A percentile compares a stretch with the other conserved stretches of the same genome.
These are phyloP conservation scores for Aporrectodea caliginosa DNA, from an alignment of 1,140 invertebrate genomes.

Conservation along the genomic window DNA sequence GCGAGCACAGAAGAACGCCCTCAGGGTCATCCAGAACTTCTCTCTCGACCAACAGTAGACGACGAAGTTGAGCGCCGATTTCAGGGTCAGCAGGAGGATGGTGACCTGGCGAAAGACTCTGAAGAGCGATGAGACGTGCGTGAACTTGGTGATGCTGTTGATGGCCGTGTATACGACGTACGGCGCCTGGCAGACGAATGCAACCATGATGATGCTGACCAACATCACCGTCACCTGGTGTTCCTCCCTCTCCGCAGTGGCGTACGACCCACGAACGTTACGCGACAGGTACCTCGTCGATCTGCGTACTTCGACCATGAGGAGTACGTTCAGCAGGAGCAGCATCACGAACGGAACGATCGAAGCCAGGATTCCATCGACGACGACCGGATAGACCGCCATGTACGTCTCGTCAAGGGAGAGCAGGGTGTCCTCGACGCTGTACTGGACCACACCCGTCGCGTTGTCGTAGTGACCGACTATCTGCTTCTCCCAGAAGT, in stretches of 20 bases:
- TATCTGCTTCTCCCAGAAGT: constrained; percentile 23
- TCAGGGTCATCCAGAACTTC: constrained; percentile 71
- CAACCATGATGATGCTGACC: constrained; percentile 69
- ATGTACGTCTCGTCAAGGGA: constrained; percentile 59
- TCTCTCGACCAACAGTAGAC: constrained; percentile 74
- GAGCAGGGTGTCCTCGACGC: constrained; percentile 33
- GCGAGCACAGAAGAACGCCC: constrained; percentile 63
- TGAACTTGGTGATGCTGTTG: constrained; percentile 57
- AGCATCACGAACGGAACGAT: constrained; percentile 66
- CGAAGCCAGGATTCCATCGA: constrained; percentile 61
- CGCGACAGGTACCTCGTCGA: constrained; percentile 47
- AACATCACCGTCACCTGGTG: constrained; percentile 68
- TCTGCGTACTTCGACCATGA: constrained; percentile 64
- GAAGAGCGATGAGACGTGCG: neutral
- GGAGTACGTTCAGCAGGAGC: constrained; percentile 67
- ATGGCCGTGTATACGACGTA: constrained; percentile 56
- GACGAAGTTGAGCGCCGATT: constrained; percentile 69
- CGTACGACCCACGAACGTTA: constrained; percentile 32
- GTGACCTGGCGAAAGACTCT: constrained; percentile 38
- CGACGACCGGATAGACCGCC: constrained; percentile 64
- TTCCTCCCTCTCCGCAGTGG: constrained; percentile 62
- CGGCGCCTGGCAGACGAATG: constrained; percentile 70
- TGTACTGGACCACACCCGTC: constrained; percentile 9
- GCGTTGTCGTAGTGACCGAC: constrained; percentile 62
- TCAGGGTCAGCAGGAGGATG: constrained; percentile 66